phyloP scores from a whole-genome alignment of 2,888 invertebrate species.

The Suillia variegata region DNA sequence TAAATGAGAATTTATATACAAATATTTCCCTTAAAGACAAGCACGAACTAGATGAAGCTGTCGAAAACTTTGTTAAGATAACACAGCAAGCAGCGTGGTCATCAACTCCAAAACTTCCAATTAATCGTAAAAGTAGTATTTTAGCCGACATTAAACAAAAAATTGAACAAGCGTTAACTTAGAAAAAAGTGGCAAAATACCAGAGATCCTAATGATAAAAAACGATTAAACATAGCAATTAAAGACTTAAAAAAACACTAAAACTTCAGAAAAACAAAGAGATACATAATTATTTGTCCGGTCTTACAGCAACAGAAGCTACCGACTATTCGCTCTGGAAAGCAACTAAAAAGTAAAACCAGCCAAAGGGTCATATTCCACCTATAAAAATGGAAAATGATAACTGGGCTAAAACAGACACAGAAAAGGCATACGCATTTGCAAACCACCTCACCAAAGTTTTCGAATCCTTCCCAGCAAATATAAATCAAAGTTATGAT shows the following conservation, averaged over 20 bases:
- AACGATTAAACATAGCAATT: neutral
- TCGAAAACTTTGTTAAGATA: neutral
- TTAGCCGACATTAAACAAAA: neutral
- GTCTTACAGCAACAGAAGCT: too few relatives aligned
- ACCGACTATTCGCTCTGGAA: too few relatives aligned
- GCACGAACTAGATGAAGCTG: neutral
- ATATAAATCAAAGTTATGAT: too few relatives aligned
- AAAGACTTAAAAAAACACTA: neutral
- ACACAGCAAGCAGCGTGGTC: neutral
- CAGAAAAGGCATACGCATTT: neutral
- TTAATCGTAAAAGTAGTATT: too few relatives aligned
- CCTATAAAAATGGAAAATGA: neutral
- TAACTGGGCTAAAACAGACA: neutral
- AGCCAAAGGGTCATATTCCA: neutral
- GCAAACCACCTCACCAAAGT: neutral
- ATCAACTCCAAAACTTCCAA: neutral
- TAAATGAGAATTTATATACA: neutral
- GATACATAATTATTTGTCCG: neutral
- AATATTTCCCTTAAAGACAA: neutral
- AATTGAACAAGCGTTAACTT: neutral
- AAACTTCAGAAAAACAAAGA: too few relatives aligned
- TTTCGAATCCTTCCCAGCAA: too few relatives aligned
- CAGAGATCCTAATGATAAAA: neutral
- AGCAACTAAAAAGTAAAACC: neutral
- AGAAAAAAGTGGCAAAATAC: slow-evolving; percentile 8